Evolutionary conservation across 2,113 vertebrate genomes (phyloP).

Genomic region (Vombatus ursinus): DNA sequence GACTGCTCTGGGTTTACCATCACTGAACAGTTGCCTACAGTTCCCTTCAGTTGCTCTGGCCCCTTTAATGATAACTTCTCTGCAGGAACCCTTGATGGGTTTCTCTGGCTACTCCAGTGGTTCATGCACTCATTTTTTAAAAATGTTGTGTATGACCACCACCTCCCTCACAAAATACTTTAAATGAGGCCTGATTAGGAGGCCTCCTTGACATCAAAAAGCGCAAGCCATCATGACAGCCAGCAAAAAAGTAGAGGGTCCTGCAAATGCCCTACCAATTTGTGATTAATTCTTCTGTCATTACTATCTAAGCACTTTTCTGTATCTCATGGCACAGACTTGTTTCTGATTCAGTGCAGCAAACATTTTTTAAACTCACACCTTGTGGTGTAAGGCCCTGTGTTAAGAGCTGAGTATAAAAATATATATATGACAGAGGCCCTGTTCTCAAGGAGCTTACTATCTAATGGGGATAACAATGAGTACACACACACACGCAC

Average conservation of each 20-base stretch:
- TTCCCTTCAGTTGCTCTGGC: not conserved
- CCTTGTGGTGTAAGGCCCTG: not conserved
- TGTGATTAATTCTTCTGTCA: not conserved
- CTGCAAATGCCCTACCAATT: not conserved
- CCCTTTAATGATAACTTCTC: not conserved
- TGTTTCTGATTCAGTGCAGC: not conserved
- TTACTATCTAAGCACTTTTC: not conserved
- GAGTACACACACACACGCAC: too few relatives aligned
- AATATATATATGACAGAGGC: not conserved
- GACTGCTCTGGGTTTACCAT: not conserved
- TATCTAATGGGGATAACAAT: not conserved
- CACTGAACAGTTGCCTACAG: not conserved
- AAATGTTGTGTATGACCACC: not conserved
- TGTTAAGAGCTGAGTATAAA: not conserved
- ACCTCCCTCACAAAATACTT: not conserved
- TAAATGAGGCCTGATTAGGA: not conserved
- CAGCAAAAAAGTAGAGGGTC: not conserved
- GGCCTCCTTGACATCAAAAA: not conserved
- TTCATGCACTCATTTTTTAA: not conserved
- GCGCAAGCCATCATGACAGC: not conserved
- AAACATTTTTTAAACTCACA: not conserved
- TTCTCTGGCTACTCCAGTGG: not conserved
- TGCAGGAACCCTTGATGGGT: not conserved
- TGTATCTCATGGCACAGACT: not conserved
- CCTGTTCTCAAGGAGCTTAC: not conserved